Evolutionary conservation across 64 coral and sea anemone genomes (phyloP), one percentile per base, ranked within the genome.

Genomic region (Pocillopora damicornis): DNA sequence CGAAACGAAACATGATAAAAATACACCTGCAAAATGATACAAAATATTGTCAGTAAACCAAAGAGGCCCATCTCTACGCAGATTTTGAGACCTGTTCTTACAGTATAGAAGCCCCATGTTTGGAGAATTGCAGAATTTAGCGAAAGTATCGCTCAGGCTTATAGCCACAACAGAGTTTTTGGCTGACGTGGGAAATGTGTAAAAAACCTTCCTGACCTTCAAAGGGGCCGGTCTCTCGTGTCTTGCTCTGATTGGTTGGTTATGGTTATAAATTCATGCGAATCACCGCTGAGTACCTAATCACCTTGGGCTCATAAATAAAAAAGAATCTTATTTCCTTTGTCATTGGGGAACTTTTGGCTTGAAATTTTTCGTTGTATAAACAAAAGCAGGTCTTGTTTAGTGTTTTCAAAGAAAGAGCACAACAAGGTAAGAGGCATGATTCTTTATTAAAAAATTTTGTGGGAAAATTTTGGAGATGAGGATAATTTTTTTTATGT

Each of bases 201-300:
- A 26, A 86, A 59, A 65, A 74, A 22, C 73, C 66, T 74, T 77
- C 66, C 87, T 51, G 88, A 83, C 66, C 78, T 83, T 99, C 93
- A 93, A 95, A 94, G 76, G 87, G 89, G 67, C 87, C 85, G 93
- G 90, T 83, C 90, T 91, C 89, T 87, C 96, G 95, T 98, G 96
- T 78, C 96, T 92, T 90, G 76, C 90, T 77, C 88, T 95, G 90
- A 99, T 99, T 99, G 97, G 97, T 74, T 65, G 35, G 17, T 58
- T 58, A 9, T 34, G 3, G 13, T 4, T 2, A 18, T 85, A 73
- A 56, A 76, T 91, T 91, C 3, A 4, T 6, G 74, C 15, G 79
- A 57, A 20, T 64, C 62, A 67, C 90, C 89, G 89, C 92, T 91
- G 96, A 76, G 56, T 15, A 1, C 0, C 61, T 58, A 0, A 30